Conservation (phyloP, 2,888 invertebrate species). For the Drosophila niveifrons region DNA sequence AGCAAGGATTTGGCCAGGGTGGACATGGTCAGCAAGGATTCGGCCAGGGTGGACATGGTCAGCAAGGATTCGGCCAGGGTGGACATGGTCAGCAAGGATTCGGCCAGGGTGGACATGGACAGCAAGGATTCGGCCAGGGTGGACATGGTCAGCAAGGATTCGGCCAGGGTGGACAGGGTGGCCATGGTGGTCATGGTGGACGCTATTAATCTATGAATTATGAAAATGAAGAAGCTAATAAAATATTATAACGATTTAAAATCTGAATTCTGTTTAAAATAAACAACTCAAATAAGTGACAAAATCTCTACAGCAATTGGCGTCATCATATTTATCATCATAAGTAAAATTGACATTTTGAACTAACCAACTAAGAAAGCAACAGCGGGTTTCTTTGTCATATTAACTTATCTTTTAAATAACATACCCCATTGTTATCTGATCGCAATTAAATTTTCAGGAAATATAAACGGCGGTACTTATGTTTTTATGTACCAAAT, state of each 20-base stretch:
- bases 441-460: too few relatives aligned
- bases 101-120: slow-evolving; percentile 36
- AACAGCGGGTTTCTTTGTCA: too few relatives aligned
- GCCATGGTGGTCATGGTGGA: slow-evolving; percentile 16
- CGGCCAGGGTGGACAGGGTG: slow-evolving; percentile 11
- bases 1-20: slow-evolving; percentile 36
- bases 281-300: too few relatives aligned
- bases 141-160: slow-evolving; percentile 28
- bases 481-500: too few relatives aligned
- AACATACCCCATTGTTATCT: too few relatives aligned
- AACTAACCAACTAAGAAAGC: too few relatives aligned
- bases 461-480: too few relatives aligned
- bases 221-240: not conserved
- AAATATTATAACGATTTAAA: not conserved
- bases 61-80: slow-evolving; percentile 28
- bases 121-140: slow-evolving; percentile 19
- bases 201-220: slow-evolving; percentile 12
- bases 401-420: too few relatives aligned
- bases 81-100: slow-evolving; percentile 50
- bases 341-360: too few relatives aligned
- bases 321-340: too few relatives aligned
- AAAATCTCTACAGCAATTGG: too few relatives aligned
- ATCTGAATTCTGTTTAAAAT: too few relatives aligned
- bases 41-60: slow-evolving; percentile 47
- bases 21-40: slow-evolving; percentile 42